Evolutionary conservation across 2,113 vertebrate species (phyloP), one percentile per base, ranked within the genome.

Genomic region (Buteo buteo): DNA sequence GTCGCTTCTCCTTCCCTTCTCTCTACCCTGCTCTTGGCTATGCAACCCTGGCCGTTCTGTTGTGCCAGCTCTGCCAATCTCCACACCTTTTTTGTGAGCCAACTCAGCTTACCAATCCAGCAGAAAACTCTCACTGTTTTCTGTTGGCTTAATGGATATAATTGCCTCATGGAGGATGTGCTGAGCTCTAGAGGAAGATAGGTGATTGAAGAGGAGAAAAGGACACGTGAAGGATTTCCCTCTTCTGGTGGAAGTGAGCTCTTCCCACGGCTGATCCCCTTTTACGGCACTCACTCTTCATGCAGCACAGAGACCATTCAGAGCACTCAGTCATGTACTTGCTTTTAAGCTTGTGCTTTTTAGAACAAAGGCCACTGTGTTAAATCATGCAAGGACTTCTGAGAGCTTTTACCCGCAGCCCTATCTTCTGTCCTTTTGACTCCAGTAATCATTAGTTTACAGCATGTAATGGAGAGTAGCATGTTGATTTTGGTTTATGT

Each of bases 201-300:
- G 25, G 20, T 26, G 22, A 38, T 15, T 25, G 52, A 38, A 67
- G 64, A 49, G 40, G 31, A 44, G 15, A 77, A 90, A 10, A 8
- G 34, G 18, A 10, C 3, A 18, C 67, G 32, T 50, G 44, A 69
- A 77, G 40, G 18, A 22, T 82, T 96, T 90, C 34, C 16, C 18
- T 64, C 18, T 64, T 42, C 12, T 58, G 45, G 7, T 78, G 20
- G 13, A 72, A 50, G 32, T 32, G 47, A 58, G 34, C 13, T 88
- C 38, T 71, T 58, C 3, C 4, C 36, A 9, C 0, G 0, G 16
- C 28, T 66, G 64, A 32, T 78, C 17, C 5, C 4, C 19, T 82
- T 82, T 24, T 54, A 32, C 16, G 18, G 32, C 22, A 21, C 32
- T 40, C 25, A 16, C 36, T 64, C 36, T 71, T 25, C 21, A 3